Evolutionary conservation across 1,140 invertebrate species (phyloP).

Genomic region (Heliconius congener): DNA sequence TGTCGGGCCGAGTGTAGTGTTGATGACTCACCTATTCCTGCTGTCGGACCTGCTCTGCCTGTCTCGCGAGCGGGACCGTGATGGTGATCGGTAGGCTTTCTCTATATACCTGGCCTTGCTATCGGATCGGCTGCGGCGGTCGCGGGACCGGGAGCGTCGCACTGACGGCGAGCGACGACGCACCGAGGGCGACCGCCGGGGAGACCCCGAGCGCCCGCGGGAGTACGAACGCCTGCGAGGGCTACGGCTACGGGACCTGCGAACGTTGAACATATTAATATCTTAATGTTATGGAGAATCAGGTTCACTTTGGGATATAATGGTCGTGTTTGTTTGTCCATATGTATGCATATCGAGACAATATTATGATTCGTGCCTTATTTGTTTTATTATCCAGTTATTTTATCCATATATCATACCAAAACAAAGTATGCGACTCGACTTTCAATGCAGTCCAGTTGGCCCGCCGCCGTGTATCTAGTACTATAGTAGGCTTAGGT

Average conservation of each 20-base stretch:
- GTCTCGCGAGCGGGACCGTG: constrained; percentile 62
- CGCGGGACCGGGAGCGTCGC: constrained; percentile 66
- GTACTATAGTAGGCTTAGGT: constrained; percentile 44
- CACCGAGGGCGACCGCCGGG: constrained; percentile 68
- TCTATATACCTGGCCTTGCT: constrained; percentile 70
- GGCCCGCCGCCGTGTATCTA: constrained; percentile 6
- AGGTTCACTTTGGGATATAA: not conserved
- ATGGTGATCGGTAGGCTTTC: constrained; percentile 55
- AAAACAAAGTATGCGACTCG: not conserved
- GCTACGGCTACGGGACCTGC: constrained; percentile 72
- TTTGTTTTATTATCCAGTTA: not conserved
- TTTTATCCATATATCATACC: constrained; percentile 12
- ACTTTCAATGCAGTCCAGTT: not conserved
- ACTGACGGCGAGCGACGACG: constrained; percentile 71
- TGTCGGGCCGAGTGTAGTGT: not conserved
- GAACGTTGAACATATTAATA: constrained; percentile 3
- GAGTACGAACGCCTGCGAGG: constrained; percentile 72
- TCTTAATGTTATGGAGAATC: not conserved
- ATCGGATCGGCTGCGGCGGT: constrained; percentile 72
- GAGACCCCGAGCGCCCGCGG: constrained; percentile 62
- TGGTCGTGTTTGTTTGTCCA: not conserved
- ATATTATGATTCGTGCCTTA: constrained; percentile 1
- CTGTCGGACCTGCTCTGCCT: constrained; percentile 68
- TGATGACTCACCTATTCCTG: constrained; percentile 59
- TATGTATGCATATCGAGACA: not conserved